A percentile compares a stretch with the other conserved stretches of the same genome.
Conservation (phyloP, 2,888 invertebrate species). For the Eilema depressum region DNA sequence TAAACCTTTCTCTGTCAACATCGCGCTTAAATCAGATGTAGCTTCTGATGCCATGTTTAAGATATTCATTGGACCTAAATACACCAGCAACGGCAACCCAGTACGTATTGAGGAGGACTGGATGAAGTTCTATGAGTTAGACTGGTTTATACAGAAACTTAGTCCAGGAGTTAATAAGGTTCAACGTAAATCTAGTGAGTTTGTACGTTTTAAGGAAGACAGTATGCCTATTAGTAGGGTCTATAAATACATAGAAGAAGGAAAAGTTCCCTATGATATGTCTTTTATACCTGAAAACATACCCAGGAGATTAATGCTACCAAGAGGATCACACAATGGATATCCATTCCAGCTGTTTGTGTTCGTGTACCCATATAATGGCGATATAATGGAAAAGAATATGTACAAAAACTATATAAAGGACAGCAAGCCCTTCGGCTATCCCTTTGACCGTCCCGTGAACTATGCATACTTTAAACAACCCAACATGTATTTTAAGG, state of each 20-base stretch:
- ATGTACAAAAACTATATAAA: conserved; percentile 61
- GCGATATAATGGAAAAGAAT: conserved; percentile 68
- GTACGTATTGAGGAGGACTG: conserved; percentile 85
- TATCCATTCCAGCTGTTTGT: conserved; percentile 89
- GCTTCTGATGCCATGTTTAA: conserved; percentile 87
- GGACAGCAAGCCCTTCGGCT: conserved; percentile 86
- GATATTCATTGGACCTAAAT: conserved; percentile 90
- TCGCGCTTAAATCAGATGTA: conserved; percentile 88
- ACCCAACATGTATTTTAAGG: conserved; percentile 88
- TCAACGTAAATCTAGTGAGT: conserved; percentile 89
- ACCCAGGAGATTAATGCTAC: conserved; percentile 90
- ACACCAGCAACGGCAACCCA: conserved; percentile 85
- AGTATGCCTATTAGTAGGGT: conserved; percentile 87
- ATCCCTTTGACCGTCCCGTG: conserved; percentile 87
- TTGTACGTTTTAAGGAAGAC: conserved; percentile 88
- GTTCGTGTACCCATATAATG: conserved; percentile 85
- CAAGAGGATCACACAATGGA: conserved; percentile 90
- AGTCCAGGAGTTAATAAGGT: conserved; percentile 89
- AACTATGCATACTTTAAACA: conserved; percentile 77
- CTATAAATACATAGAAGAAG: conserved; percentile 86
- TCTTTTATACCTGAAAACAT: conserved; percentile 86
- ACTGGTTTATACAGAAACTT: conserved; percentile 87
- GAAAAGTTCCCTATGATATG: conserved; percentile 83
- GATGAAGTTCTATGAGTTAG: conserved; percentile 88
- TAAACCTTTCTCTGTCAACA: conserved; percentile 88